These are phyloP conservation scores for Alosa sapidissima DNA, from an alignment of 2,797 vertebrate species.

Conservation along the genomic window DNA sequence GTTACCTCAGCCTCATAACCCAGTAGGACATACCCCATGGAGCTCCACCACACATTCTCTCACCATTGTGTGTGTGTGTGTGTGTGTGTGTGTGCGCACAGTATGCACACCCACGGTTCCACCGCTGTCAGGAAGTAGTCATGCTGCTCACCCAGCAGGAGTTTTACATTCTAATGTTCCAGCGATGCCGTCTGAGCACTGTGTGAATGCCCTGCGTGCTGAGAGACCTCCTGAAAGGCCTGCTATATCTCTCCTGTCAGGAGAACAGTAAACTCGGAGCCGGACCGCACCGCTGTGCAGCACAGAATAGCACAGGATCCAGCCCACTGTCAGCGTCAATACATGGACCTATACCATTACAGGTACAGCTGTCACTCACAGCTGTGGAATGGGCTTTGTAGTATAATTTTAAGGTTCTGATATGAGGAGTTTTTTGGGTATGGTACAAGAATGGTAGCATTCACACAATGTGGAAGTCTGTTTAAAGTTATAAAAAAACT, in stretches of 20 bases:
- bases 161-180: neutral
- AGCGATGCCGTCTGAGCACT: neutral
- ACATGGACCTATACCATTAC: neutral
- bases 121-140: conserved; percentile 2
- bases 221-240: neutral
- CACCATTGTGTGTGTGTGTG: neutral
- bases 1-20: neutral
- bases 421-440: neutral
- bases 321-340: neutral
- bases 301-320: neutral
- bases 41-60: neutral
- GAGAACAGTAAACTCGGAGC: neutral
- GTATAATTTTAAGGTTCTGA: neutral
- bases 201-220: neutral
- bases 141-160: neutral
- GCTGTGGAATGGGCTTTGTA: neutral
- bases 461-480: neutral
- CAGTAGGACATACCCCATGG: neutral
- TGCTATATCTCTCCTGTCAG: neutral
- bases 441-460: neutral
- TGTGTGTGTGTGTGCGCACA: neutral
- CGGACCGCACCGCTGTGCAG: neutral
- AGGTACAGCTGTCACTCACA: neutral
- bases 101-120: neutral
- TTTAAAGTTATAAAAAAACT: too few species aligned